A percentile compares a stretch with the other conserved stretches of the same genome.
phyloP scores from a whole-genome alignment of 2,113 vertebrate species.

The Grammomys dolichurus region DNA sequence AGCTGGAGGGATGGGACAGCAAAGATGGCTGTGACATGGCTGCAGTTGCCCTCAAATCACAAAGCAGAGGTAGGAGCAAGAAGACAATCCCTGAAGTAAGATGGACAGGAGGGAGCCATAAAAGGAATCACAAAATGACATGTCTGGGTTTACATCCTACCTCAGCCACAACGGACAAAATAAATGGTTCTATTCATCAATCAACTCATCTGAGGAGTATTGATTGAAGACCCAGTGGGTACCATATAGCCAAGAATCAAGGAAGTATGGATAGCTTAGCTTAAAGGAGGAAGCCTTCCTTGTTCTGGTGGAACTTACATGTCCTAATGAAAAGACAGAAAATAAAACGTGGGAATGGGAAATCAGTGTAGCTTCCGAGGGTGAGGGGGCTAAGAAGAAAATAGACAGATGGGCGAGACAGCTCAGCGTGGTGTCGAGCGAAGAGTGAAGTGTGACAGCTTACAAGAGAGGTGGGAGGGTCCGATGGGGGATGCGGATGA shows the following conservation, averaged over 20 bases:
- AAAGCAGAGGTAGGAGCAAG: conserved; percentile 1
- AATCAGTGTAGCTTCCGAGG: not conserved
- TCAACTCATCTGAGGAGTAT: not conserved
- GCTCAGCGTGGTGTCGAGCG: not conserved
- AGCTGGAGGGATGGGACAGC: not conserved
- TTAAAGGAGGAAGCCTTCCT: not conserved
- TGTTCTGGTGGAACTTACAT: not conserved
- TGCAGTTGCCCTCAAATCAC: not conserved
- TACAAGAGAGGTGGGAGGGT: not conserved
- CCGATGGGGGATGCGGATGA: not conserved
- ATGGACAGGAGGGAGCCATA: not conserved
- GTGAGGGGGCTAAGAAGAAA: not conserved
- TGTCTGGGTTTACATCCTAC: not conserved
- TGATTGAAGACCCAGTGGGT: not conserved
- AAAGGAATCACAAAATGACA: not conserved
- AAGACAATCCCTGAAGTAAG: not conserved
- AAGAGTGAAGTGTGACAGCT: not conserved
- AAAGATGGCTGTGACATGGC: not conserved
- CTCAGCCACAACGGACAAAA: not conserved
- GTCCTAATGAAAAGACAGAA: not conserved
- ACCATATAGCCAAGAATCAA: not conserved
- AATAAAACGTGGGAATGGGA: not conserved
- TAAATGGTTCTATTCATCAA: not conserved
- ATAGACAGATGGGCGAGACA: not conserved
- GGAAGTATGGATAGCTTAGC: not conserved